phyloP scores from a whole-genome alignment of 37 sponge, comb jelly and placozoan genomes.

The Chondrilla cf. caribensis region DNA sequence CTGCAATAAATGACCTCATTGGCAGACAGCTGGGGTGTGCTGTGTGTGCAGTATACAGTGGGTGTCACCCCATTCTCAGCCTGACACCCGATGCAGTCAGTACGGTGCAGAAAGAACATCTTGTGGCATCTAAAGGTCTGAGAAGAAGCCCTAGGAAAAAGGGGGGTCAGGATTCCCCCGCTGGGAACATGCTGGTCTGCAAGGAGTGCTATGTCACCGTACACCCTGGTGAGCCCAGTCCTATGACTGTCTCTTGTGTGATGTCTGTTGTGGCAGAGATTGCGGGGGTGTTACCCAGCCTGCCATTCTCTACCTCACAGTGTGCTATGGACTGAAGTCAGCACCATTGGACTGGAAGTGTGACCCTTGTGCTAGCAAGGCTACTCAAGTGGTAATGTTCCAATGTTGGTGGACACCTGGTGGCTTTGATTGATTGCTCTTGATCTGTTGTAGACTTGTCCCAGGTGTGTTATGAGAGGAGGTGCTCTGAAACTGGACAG shows the following conservation, averaged over 20 bases:
- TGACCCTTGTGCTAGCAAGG: no score
- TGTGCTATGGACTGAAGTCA: no score
- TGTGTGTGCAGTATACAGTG: constrained; percentile 7
- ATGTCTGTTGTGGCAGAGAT: no score
- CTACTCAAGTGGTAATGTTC: no score
- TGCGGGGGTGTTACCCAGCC: no score
- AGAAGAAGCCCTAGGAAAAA: constrained; percentile 12
- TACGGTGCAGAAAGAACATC: background rate
- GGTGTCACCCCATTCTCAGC: background rate
- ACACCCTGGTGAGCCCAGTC: background rate
- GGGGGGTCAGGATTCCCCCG: background rate
- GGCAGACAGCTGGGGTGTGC: background rate
- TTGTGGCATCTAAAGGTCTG: background rate
- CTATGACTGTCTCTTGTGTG: no score
- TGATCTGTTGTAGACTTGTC: constrained; percentile 67
- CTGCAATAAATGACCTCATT: background rate
- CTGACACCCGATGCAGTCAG: background rate
- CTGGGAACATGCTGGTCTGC: background rate
- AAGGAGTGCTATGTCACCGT: constrained; percentile 2
- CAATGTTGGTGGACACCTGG: no score
- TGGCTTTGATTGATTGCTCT: background rate
- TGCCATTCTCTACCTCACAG: background rate
- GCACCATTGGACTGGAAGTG: background rate
- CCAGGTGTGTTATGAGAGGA: constrained; percentile 81
- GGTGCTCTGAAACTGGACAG: constrained; percentile 85